A percentile compares a stretch with the other conserved stretches of the same genome.
Conservation (phyloP, 2,113 vertebrate species). For the Pithys albifrons region DNA sequence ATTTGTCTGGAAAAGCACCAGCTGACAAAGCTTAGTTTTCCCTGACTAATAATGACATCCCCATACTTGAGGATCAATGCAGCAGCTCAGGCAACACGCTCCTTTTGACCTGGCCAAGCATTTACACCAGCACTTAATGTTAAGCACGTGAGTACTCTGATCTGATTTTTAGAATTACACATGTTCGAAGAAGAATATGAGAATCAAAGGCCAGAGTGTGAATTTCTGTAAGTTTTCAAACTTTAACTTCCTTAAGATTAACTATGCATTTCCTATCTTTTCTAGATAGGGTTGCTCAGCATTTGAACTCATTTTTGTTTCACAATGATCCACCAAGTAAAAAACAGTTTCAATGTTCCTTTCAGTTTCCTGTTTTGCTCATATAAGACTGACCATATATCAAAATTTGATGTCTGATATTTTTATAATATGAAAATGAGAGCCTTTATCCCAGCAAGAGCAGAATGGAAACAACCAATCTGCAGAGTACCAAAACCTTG, state of each 20-base stretch:
- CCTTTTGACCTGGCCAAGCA: slow-evolving; percentile 20
- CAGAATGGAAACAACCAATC: not conserved
- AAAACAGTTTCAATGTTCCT: not conserved
- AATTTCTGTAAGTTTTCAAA: not conserved
- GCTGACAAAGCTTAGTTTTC: not conserved
- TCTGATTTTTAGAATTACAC: not conserved
- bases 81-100: not conserved
- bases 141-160: not conserved
- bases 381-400: not conserved
- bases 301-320: not conserved
- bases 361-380: not conserved
- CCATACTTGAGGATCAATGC: not conserved
- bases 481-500: not conserved
- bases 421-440: not conserved
- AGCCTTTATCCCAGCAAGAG: not conserved
- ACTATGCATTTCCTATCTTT: not conserved
- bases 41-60: not conserved
- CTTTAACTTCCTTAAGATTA: not conserved
- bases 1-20: slow-evolving; percentile 24
- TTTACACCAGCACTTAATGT: not conserved
- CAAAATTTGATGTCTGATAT: not conserved
- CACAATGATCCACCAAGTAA: not conserved
- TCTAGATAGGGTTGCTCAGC: not conserved
- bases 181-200: not conserved
- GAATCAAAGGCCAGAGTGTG: not conserved